Conservation (phyloP, 2,113 vertebrate genomes). For the Chrysochloris asiatica region DNA sequence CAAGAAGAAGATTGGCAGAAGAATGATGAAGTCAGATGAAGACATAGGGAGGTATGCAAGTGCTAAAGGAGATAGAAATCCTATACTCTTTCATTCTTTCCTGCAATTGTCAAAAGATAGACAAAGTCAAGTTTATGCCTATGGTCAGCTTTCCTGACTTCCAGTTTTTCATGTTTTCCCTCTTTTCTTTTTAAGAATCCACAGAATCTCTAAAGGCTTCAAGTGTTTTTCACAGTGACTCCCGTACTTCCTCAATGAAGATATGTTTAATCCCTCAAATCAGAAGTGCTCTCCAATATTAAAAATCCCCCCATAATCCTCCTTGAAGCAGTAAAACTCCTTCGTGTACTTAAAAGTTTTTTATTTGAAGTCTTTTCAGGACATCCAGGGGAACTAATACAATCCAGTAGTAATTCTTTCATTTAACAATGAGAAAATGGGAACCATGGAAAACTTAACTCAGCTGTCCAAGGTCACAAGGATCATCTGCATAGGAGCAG, state of each 20-base stretch:
- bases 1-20: too few species aligned
- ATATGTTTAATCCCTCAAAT: not conserved
- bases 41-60: too few species aligned
- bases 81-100: too few species aligned
- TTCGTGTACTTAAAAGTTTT: not conserved
- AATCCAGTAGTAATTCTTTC: not conserved
- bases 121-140: too few species aligned
- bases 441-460: slow-evolving; percentile 25
- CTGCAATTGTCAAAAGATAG: too few species aligned
- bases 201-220: too few species aligned
- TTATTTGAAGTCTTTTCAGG: not conserved
- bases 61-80: too few species aligned
- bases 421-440: slow-evolving; percentile 23
- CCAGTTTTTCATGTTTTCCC: too few species aligned
- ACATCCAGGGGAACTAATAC: not conserved
- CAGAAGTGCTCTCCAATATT: not conserved
- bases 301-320: slow-evolving; percentile 2
- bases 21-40: too few species aligned
- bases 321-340: not conserved
- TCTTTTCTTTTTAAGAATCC: too few species aligned
- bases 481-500: not conserved
- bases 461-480: slow-evolving; percentile 49
- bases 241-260: slow-evolving; percentile 10
- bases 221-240: too few species aligned
- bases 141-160: too few species aligned